Evolutionary conservation across 2,797 vertebrate genomes (phyloP), one percentile per base, ranked within the genome.

Genomic region (Brotula barbata): DNA sequence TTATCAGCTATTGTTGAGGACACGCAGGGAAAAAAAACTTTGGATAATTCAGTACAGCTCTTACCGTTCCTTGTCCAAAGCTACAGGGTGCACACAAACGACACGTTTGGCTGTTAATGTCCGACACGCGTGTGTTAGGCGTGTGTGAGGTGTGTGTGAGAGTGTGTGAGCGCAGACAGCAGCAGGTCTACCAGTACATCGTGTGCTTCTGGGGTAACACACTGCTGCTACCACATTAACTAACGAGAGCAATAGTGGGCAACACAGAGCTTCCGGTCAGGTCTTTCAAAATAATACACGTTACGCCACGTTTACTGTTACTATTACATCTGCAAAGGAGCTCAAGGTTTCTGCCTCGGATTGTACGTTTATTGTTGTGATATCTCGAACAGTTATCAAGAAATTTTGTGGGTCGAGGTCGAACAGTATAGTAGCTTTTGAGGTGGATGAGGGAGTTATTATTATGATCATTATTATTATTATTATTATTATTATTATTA

Each of bases 1-100:
- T 4, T 44, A 11, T 6, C 25, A 7, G 34, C 34, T 13, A 1
- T 5, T 7, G 41, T 59, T 39, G 37, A 3, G 37, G 13, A 39
- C 37, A 39, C 37, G 37, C 37, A 39, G 31, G 25, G n/a, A 28
- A 11, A 36, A 15, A 3, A 39, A 39, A 39, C 37, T 39, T 39
- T 28, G n/a, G n/a, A n/a, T n/a, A n/a, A 4, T 39, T 14, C 7
- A 39, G 13, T 39, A n/a, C 3, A 33, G 25, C 10, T 19, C 87
- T 81, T 84, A 85, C 86, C 82, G 68, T 79, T 73, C 78, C 77
- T 39, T 60, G 73, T 59, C 72, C 69, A 73, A 77, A 74, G 72
- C 72, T 77, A 64, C 44, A 58, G 17, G 73, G 67, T 73, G 71
- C 51, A 56, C 53, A 69, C 63, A 75, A 16, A 57, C 42, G 42